A percentile compares a stretch with the other conserved stretches of the same genome.
Conservation (phyloP, 2,797 vertebrate species). For the Tachyglossus aculeatus region DNA sequence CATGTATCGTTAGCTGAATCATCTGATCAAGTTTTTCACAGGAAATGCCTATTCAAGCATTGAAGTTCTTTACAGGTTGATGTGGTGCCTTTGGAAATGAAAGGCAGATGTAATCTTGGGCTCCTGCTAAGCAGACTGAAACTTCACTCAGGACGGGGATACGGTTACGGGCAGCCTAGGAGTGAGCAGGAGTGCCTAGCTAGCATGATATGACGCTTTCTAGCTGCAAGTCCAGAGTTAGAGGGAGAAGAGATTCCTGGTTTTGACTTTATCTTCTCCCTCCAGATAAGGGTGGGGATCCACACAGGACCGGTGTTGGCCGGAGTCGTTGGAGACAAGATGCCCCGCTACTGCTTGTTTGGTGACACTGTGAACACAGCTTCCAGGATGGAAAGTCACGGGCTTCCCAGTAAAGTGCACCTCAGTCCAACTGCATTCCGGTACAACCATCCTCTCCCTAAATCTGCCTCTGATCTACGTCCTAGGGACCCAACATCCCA, state of each 20-base stretch:
- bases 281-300: conserved; percentile 78
- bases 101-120: neutral
- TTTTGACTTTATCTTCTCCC: conserved; percentile 7
- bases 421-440: conserved; percentile 74
- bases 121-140: neutral
- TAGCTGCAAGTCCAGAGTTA: too few species aligned
- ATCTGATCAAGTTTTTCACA: conserved; percentile 6
- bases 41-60: neutral
- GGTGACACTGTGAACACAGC: conserved; percentile 80
- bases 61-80: neutral
- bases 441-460: conserved; percentile 23
- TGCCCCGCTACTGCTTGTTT: conserved; percentile 77
- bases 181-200: too few species aligned
- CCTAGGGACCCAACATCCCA: too few species aligned
- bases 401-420: conserved; percentile 76
- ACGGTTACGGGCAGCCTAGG: too few species aligned
- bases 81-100: neutral
- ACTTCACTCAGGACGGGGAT: neutral
- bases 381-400: conserved; percentile 79
- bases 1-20: neutral
- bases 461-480: too few species aligned
- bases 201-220: too few species aligned
- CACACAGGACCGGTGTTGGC: conserved; percentile 75
- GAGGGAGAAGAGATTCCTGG: too few species aligned
- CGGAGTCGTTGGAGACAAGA: conserved; percentile 82